Evolutionary conservation across 2,888 invertebrate species (phyloP), one percentile per base, ranked within the genome.

Genomic region (Seira sanloemensis): DNA sequence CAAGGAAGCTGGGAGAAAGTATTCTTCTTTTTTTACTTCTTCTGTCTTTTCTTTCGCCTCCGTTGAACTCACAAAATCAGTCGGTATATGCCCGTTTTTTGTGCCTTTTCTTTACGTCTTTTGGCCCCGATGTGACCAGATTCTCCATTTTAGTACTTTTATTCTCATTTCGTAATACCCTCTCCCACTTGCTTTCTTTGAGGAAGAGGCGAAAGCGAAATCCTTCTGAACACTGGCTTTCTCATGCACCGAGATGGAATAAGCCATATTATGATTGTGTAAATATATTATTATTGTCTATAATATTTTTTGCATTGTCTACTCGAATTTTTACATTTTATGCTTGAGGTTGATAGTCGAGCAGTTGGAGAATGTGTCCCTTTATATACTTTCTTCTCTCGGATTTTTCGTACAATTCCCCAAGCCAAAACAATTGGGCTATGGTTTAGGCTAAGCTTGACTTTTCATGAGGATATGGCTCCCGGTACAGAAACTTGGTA

Each of bases 121-220:
- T 75, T 80, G 80, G 80, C 74, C 80, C 68, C 80, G 62, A 62
- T 80, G 74, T 80, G 75, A 80, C 80, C 74, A 80, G 66, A 66
- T 68, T 74, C 24, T 37, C 46, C 62, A 74, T 75, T 81, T 81
- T 75, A 76, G 65, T 81, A 81, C 80, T 81, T 80, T 81, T 81
- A 69, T 76, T 65, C 74, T 80, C 80, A 80, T 80, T 81, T 62
- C 19, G 23, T 74, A 54, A 58, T 74, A 24, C 26, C 75, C 67
- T 65, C 73, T 21, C 62, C 71, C 25, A 16, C 75, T 50, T 67
- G 62, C 50, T 12, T 50, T 50, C 50, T 50, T 50, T 18, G 50
- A 50, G 16, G 50, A 50, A 50, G 2, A 50, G 2, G 16, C 50
- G 16, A 50, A 50, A 50, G 5, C 50, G n/a, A 50, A 16, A 12